Evolutionary conservation across 2,113 vertebrate species (phyloP).

Genomic region (Orientallactaga bullata): DNA sequence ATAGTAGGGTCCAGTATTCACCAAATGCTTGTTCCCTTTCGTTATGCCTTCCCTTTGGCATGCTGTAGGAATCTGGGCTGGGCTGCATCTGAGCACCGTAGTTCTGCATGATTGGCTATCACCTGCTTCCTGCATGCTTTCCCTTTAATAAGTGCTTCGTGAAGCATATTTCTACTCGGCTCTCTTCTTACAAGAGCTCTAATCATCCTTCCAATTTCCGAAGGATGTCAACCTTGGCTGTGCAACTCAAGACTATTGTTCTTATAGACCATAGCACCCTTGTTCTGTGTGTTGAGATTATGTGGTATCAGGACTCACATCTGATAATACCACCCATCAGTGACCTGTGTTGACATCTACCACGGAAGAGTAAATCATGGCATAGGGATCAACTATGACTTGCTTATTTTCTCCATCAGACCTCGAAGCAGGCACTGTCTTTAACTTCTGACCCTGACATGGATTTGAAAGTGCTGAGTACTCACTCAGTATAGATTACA

Average conservation of each 20-base stretch:
- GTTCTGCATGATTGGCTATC: background rate
- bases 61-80: no score
- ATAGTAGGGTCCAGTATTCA: background rate
- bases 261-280: background rate
- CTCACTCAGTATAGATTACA: background rate
- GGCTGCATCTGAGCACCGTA: background rate
- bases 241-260: background rate
- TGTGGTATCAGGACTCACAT: background rate
- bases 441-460: background rate
- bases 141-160: background rate
- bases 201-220: background rate
- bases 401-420: slow-evolving; percentile 2
- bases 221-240: background rate
- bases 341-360: background rate
- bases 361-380: background rate
- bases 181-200: slow-evolving; percentile 6
- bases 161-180: background rate
- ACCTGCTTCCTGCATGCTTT: background rate
- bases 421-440: background rate
- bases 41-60: background rate
- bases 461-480: background rate
- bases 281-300: background rate
- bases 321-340: background rate
- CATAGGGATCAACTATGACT: background rate
- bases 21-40: background rate